Conservation (phyloP, 2,113 vertebrate genomes). For the Isurus oxyrinchus region DNA sequence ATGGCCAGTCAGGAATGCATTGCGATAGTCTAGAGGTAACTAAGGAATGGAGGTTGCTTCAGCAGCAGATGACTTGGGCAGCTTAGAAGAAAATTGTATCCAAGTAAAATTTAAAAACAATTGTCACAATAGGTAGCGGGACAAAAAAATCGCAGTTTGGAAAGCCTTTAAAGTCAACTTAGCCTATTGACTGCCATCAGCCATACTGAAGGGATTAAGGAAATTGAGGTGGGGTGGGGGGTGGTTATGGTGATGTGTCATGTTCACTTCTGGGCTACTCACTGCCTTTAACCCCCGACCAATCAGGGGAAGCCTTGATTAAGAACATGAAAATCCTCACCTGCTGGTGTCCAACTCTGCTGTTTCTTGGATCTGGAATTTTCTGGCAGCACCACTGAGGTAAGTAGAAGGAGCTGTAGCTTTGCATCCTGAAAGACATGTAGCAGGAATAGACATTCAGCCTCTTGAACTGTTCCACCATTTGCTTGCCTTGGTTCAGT, state of each 20-base stretch:
- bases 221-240: too few species aligned
- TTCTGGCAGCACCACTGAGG: conserved; percentile 2
- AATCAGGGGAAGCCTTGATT: neutral
- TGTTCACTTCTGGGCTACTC: neutral
- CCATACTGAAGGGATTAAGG: neutral
- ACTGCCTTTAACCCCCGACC: neutral
- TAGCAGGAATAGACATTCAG: neutral
- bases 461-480: neutral
- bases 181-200: neutral
- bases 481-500: neutral
- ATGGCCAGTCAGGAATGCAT: too few species aligned
- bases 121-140: neutral
- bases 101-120: neutral
- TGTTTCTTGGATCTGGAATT: neutral
- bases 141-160: neutral
- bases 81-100: too few species aligned
- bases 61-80: neutral
- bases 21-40: too few species aligned
- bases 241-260: neutral
- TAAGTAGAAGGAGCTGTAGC: neutral
- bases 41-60: neutral
- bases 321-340: neutral
- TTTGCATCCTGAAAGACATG: neutral
- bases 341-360: neutral
- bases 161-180: neutral